Percentiles rank a stretch among this genome's conserved stretches.
Evolutionary conservation across 2,797 vertebrate species (phyloP).

Genomic region (Decapterus maruadsi): DNA sequence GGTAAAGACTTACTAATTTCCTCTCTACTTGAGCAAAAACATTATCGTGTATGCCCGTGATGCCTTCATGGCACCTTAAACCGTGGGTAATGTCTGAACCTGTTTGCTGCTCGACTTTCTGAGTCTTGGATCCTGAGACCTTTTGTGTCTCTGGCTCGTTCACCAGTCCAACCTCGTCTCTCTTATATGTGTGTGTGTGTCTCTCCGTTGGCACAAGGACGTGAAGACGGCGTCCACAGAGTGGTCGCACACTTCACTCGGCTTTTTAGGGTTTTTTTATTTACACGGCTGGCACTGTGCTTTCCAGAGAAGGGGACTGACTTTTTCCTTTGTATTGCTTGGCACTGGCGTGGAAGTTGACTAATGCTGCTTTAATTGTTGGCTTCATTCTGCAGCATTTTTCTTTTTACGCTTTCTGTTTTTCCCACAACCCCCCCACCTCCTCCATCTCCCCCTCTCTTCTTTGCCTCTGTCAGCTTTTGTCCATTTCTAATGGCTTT

Average conservation of each 20-base stretch:
- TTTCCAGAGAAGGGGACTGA: slow-evolving; percentile 32
- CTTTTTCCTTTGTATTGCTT: slow-evolving; percentile 43
- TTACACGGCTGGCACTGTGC: slow-evolving; percentile 27
- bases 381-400: slow-evolving; percentile 41
- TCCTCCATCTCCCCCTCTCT: not conserved
- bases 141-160: slow-evolving; percentile 11
- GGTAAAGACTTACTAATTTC: slow-evolving; percentile 40
- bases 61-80: no score
- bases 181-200: not conserved
- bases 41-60: no score
- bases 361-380: slow-evolving; percentile 67
- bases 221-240: slow-evolving; percentile 10
- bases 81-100: not conserved
- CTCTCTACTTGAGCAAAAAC: slow-evolving; percentile 33
- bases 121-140: slow-evolving; percentile 4
- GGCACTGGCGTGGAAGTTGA: slow-evolving; percentile 50
- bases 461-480: slow-evolving; percentile 43
- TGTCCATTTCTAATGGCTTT: slow-evolving; percentile 53
- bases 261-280: slow-evolving; percentile 24
- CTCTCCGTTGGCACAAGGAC: slow-evolving; percentile 8
- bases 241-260: slow-evolving; percentile 18
- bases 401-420: slow-evolving; percentile 50
- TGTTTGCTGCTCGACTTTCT: not conserved
- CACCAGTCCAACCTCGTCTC: not conserved
- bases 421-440: slow-evolving; percentile 25